Evolutionary conservation across 2,113 vertebrate species (phyloP).

Genomic region (Pyxicephalus adspersus): DNA sequence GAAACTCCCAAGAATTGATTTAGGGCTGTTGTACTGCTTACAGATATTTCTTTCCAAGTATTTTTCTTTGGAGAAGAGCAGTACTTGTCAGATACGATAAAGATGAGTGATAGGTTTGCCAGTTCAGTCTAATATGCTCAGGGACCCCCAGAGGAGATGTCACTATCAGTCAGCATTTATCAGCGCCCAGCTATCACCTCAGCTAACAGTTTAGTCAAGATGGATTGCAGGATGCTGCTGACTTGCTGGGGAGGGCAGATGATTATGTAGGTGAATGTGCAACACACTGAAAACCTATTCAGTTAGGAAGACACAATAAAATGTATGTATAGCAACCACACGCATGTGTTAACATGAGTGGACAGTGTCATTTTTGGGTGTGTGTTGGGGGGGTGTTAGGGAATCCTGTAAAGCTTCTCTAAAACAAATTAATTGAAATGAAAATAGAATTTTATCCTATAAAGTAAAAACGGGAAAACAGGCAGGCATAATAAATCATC

Average conservation of each 20-base stretch:
- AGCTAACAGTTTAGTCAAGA: slow-evolving; percentile 21
- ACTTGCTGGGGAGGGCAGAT: neutral
- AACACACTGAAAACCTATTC: neutral
- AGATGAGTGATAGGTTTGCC: slow-evolving; percentile 31
- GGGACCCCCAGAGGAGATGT: slow-evolving; percentile 39
- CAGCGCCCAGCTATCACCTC: slow-evolving; percentile 45
- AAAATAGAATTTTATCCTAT: too few species aligned
- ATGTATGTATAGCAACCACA: neutral
- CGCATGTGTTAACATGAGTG: too few species aligned
- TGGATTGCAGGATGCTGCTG: neutral
- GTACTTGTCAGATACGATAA: slow-evolving; percentile 46
- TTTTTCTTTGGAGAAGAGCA: slow-evolving; percentile 32
- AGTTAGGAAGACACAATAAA: neutral
- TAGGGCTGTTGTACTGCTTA: slow-evolving; percentile 35
- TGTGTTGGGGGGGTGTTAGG: too few species aligned
- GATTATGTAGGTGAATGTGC: neutral
- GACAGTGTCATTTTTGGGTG: too few species aligned
- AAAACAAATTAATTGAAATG: too few species aligned
- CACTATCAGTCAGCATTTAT: slow-evolving; percentile 22
- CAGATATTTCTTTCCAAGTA: slow-evolving; percentile 21
- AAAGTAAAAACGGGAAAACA: too few species aligned
- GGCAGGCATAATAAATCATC: too few species aligned
- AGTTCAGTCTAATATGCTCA: slow-evolving; percentile 24
- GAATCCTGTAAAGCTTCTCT: too few species aligned
- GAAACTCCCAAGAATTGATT: neutral